Percentiles rank a stretch among this genome's conserved stretches.
These are phyloP conservation scores for Lottia gigantea DNA, from an alignment of 2,888 invertebrate species.

Conservation along the genomic window DNA sequence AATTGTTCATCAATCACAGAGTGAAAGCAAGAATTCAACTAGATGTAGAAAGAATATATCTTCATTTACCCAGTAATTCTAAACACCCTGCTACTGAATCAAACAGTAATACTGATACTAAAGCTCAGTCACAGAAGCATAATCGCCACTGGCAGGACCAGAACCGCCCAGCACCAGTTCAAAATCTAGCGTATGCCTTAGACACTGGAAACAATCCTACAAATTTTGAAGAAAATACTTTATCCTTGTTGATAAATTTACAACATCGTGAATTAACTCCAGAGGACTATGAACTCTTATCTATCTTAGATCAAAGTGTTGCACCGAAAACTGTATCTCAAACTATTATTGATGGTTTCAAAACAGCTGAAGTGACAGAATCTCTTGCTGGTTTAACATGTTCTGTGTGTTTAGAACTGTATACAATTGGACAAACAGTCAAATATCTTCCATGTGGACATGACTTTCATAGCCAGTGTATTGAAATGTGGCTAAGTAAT, in stretches of 20 bases:
- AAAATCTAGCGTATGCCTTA: slow-evolving; percentile 48
- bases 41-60: slow-evolving; percentile 30
- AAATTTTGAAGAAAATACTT: slow-evolving; percentile 39
- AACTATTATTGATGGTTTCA: slow-evolving; percentile 41
- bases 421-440: slow-evolving; percentile 49
- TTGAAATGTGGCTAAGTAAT: slow-evolving; percentile 62
- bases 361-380: slow-evolving; percentile 46
- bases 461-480: slow-evolving; percentile 61
- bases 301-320: slow-evolving; percentile 61
- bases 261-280: slow-evolving; percentile 66
- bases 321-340: slow-evolving; percentile 58
- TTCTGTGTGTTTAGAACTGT: slow-evolving; percentile 62
- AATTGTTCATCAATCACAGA: slow-evolving; percentile 52
- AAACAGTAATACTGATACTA: not conserved
- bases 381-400: slow-evolving; percentile 43
- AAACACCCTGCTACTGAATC: slow-evolving; percentile 24
- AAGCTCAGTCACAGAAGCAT: not conserved
- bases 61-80: slow-evolving; percentile 31
- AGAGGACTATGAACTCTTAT: slow-evolving; percentile 64
- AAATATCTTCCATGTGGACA: slow-evolving; percentile 64
- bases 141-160: not conserved
- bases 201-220: slow-evolving; percentile 38
- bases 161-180: slow-evolving; percentile 29
- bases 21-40: slow-evolving; percentile 46
- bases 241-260: slow-evolving; percentile 53